Percentiles rank a stretch among this genome's conserved stretches.
Conservation (phyloP, 2,888 invertebrate genomes). For the Heteromyza rotundicornis region DNA sequence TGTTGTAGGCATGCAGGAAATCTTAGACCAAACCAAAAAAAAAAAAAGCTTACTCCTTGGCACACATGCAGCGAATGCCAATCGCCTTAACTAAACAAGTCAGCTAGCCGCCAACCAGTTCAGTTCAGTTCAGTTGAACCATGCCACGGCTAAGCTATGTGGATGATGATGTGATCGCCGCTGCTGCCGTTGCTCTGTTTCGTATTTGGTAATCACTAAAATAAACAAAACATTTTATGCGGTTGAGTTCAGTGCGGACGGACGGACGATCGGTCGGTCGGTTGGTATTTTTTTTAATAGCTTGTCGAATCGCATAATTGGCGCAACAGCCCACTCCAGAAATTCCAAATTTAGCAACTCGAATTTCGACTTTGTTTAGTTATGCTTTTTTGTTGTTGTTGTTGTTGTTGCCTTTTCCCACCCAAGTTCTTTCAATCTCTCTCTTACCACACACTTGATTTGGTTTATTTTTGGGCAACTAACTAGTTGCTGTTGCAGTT, state of each 20-base stretch:
- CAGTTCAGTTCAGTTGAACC: too few species aligned
- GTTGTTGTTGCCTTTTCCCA: neutral
- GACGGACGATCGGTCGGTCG: neutral
- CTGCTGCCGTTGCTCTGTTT: neutral
- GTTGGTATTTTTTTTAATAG: neutral
- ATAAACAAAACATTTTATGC: neutral
- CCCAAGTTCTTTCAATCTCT: neutral
- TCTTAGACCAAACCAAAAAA: too few species aligned
- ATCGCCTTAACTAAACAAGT: too few species aligned
- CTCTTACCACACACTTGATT: too few species aligned
- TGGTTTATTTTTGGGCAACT: too few species aligned
- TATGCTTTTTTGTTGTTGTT: neutral
- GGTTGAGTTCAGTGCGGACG: neutral
- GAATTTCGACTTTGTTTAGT: neutral
- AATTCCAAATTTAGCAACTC: constrained; percentile 19
- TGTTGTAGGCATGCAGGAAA: too few species aligned
- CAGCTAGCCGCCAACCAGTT: too few species aligned
- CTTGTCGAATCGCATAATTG: neutral
- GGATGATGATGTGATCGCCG: constrained; percentile 2
- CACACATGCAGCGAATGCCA: too few species aligned
- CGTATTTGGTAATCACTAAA: constrained; percentile 5
- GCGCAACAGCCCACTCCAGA: constrained; percentile 16
- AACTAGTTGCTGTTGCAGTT: too few species aligned
- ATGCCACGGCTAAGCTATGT: too few species aligned
- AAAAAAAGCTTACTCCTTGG: too few species aligned